Base-by-base conservation (phyloP, 2,113 vertebrate genomes). In the Datnioides undecimradiatus region DNA sequence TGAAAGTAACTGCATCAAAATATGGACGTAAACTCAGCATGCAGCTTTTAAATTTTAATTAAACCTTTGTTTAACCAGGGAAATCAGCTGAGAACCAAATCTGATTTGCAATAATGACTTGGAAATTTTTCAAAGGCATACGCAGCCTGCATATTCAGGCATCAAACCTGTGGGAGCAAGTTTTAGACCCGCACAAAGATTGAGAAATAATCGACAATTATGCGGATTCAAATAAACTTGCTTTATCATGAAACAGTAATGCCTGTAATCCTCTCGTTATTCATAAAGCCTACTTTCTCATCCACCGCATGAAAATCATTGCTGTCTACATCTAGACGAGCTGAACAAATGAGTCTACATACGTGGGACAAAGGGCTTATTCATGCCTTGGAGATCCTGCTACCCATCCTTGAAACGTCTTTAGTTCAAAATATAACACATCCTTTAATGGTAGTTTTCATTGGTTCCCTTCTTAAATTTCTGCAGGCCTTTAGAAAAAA, bases 191-290 rank as follows among this genome's bases (percentile, higher is more conserved):
- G 21, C 0, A 41, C 36, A 67, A 63, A 81, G 78, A 79, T 38
- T 41, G 48, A 54, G 65, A 76, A 86, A 88, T 88, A 86, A 84
- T 84, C 66, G 33, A 83, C 85, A 90, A 90, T 90, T 82, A 90
- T 69, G 62, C 54, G 81, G 86, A 90, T 86, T 87, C 65, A 67
- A 63, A 80, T 59, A 74, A 88, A 84, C 81, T 77, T 17, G 70
- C 58, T 80, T 83, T 69, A 80, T 83, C 73, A 48, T 65, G 67
- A 74, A 87, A 75, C 79, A 69, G 75, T 84, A 86, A 85, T 63
- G 57, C 71, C 78, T 41, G 69, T 91, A 91, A 93, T 93, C 93
- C 82, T 66, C 82, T 68, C 36, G 27, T 91, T 89, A 73, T 85
- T 86, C 79, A 72, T 62, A 49, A 81, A 80, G 63, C 78, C 27